Percentiles rank a stretch among this genome's conserved stretches.
Conservation (phyloP, 92 coral and sea anemone species). For the Palythoa heliodiscus region DNA sequence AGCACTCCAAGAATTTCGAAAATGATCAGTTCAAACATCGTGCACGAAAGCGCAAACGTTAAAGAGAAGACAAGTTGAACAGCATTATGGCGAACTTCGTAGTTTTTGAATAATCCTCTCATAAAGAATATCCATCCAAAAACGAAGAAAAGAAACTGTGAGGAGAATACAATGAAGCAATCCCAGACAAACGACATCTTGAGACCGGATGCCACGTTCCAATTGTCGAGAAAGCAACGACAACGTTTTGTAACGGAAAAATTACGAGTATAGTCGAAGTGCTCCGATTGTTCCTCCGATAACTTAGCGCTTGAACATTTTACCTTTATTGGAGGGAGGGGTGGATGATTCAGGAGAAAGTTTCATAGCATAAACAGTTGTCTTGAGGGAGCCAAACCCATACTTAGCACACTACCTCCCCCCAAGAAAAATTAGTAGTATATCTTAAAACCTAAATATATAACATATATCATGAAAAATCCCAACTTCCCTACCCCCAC, state of each 20-base stretch:
- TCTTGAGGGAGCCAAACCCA: too few relatives aligned
- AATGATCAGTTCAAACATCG: slow-evolving; percentile 97
- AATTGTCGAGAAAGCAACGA: neutral
- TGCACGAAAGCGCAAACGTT: slow-evolving; percentile 92
- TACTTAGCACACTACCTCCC: too few relatives aligned
- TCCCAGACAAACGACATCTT: slow-evolving; percentile 95
- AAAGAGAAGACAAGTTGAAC: slow-evolving; percentile 94
- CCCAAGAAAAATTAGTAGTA: too few relatives aligned
- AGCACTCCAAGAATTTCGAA: slow-evolving; percentile 94
- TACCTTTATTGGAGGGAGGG: neutral
- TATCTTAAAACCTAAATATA: too few relatives aligned
- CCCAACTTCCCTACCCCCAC: too few relatives aligned
- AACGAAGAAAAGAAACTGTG: slow-evolving; percentile 91
- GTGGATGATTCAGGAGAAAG: too few relatives aligned
- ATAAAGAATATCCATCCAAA: slow-evolving; percentile 98
- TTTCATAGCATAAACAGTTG: too few relatives aligned
- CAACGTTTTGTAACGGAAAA: neutral
- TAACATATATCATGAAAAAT: too few relatives aligned
- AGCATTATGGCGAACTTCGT: slow-evolving; percentile 89
- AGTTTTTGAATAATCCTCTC: slow-evolving; percentile 97
- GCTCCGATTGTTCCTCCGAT: neutral
- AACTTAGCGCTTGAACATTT: neutral
- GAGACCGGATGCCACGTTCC: slow-evolving; percentile 40
- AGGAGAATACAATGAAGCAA: slow-evolving; percentile 83
- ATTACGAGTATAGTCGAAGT: slow-evolving; percentile 19